Conservation (phyloP, 2,113 vertebrate species). For the Sylvia atricapilla region DNA sequence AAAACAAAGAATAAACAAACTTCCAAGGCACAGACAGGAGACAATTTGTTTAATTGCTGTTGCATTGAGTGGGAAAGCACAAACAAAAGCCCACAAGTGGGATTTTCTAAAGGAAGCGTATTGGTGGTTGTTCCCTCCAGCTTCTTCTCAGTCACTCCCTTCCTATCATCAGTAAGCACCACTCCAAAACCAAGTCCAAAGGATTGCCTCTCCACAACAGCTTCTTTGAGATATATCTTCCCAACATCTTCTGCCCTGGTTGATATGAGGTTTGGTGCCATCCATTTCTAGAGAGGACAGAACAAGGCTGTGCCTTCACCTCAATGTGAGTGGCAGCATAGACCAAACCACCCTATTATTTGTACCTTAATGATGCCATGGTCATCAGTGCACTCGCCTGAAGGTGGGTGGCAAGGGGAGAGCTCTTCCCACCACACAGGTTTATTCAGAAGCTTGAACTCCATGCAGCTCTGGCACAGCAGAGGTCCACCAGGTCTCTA, state of each 20-base stretch:
- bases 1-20: background rate
- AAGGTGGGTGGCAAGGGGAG: background rate
- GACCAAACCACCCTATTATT: background rate
- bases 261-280: background rate
- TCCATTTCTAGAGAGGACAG: background rate
- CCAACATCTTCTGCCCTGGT: background rate
- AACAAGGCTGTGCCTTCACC: background rate
- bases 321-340: accelerated
- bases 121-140: background rate
- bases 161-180: background rate
- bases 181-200: background rate
- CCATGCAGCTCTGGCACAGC: too few species aligned
- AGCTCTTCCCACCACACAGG: background rate
- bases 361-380: accelerated
- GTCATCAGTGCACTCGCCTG: accelerated
- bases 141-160: background rate
- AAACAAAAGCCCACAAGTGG: background rate
- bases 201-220: background rate
- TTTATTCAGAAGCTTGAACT: background rate
- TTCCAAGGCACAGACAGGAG: background rate
- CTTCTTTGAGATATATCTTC: background rate
- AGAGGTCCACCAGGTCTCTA: background rate
- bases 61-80: background rate
- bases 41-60: background rate
- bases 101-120: background rate